Evolutionary conservation across 2,888 invertebrate species (phyloP).

Genomic region (Xanthia icteritia): DNA sequence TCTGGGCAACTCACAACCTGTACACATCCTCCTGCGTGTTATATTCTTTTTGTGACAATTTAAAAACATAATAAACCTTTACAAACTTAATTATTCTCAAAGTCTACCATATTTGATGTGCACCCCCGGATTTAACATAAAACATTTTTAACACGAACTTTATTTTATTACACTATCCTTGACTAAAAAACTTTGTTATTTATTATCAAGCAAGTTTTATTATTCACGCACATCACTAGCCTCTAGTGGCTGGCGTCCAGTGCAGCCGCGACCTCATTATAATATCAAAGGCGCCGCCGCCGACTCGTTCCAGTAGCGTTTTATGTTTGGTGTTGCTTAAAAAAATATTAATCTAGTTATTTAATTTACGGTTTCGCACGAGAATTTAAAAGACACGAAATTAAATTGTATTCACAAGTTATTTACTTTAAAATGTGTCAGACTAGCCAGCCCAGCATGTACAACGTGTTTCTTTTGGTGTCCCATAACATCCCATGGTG

Average conservation of each 20-base stretch:
- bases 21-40: no score
- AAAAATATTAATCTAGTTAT: constrained; percentile 33
- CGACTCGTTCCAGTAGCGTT: constrained; percentile 53
- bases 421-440: neutral
- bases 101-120: neutral
- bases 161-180: neutral
- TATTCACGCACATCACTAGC: constrained; percentile 32
- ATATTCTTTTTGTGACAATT: neutral
- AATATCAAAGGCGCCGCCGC: constrained; percentile 71
- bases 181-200: neutral
- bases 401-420: neutral
- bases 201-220: neutral
- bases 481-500: no score
- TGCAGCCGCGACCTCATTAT: constrained; percentile 68
- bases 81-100: neutral
- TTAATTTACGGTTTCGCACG: neutral
- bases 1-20: no score
- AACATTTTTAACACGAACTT: neutral
- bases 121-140: neutral
- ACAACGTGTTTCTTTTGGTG: no score
- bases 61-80: neutral
- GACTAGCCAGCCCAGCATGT: neutral
- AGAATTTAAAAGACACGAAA: neutral
- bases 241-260: constrained; percentile 34
- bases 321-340: constrained; percentile 48